Conservation (phyloP, 2,113 vertebrate species). For the Serilophus lunatus region DNA sequence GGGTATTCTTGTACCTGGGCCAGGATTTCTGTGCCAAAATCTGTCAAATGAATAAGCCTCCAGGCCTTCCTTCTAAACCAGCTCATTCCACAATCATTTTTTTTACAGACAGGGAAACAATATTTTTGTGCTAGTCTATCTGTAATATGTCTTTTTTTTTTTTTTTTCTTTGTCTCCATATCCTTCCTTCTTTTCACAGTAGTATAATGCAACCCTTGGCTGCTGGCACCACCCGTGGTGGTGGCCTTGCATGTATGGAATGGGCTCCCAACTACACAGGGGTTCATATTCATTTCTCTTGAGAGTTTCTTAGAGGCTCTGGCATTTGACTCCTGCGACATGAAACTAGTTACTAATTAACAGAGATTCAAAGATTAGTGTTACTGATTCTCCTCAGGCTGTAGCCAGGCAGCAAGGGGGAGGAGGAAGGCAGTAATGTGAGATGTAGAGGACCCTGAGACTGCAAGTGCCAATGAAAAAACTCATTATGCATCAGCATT, state of each 20-base stretch:
- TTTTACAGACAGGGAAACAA: not conserved
- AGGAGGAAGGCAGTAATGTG: not conserved
- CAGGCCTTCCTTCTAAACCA: not conserved
- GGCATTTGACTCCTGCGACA: not conserved
- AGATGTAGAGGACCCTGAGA: not conserved
- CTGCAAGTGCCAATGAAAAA: not conserved
- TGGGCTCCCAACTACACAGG: not conserved
- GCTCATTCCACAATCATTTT: not conserved
- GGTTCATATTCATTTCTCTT: not conserved
- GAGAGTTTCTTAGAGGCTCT: slow-evolving; percentile 6
- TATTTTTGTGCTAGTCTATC: not conserved
- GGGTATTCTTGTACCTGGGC: not conserved
- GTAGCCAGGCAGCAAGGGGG: not conserved
- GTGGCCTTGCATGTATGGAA: not conserved
- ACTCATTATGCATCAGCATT: not conserved
- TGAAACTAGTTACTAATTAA: slow-evolving; percentile 60
- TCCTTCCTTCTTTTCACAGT: not conserved
- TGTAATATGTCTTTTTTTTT: not conserved
- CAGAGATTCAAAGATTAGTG: slow-evolving; percentile 18
- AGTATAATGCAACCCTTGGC: not conserved
- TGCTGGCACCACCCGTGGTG: not conserved
- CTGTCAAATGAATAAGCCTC: not conserved
- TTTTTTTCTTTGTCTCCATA: not conserved
- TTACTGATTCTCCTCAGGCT: not conserved
- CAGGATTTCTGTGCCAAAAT: not conserved